These are phyloP conservation scores for Cephalopachus bancanus DNA, from an alignment of 2,797 vertebrate species.

Conservation along the genomic window DNA sequence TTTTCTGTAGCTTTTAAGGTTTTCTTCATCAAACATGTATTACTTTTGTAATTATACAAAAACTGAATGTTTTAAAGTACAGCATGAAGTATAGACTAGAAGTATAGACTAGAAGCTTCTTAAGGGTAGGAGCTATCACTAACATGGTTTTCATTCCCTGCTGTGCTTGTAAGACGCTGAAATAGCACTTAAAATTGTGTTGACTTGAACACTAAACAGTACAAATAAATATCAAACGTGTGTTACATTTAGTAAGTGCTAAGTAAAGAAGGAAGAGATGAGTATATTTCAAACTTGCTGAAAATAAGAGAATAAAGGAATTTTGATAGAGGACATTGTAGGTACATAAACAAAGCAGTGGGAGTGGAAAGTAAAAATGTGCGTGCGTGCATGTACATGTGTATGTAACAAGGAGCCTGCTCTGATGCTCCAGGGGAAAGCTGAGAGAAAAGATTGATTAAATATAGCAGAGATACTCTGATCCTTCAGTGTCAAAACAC, in stretches of 20 bases:
- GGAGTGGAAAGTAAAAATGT: neutral
- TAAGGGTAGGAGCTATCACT: neutral
- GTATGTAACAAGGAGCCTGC: neutral
- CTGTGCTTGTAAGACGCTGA: neutral
- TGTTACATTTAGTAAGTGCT: neutral
- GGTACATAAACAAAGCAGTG: constrained; percentile 8
- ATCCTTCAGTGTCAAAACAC: constrained; percentile 7
- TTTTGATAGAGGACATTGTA: constrained; percentile 2
- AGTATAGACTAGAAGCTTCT: neutral
- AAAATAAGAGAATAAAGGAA: constrained; percentile 41
- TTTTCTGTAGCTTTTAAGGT: constrained; percentile 22
- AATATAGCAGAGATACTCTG: constrained; percentile 38
- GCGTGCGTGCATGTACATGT: neutral
- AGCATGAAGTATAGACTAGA: neutral
- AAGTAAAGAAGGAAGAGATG: constrained; percentile 34
- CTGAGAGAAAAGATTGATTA: constrained; percentile 23
- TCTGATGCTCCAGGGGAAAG: neutral
- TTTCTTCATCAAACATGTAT: constrained; percentile 52
- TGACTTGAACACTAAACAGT: constrained; percentile 46
- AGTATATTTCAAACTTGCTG: constrained; percentile 36
- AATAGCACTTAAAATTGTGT: constrained; percentile 30
- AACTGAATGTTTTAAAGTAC: constrained; percentile 25
- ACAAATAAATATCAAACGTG: constrained; percentile 57
- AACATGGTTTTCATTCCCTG: neutral
- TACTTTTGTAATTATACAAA: constrained; percentile 41